phyloP scores from a whole-genome alignment of 2,113 vertebrate species.

The Laticauda laticaudata region DNA sequence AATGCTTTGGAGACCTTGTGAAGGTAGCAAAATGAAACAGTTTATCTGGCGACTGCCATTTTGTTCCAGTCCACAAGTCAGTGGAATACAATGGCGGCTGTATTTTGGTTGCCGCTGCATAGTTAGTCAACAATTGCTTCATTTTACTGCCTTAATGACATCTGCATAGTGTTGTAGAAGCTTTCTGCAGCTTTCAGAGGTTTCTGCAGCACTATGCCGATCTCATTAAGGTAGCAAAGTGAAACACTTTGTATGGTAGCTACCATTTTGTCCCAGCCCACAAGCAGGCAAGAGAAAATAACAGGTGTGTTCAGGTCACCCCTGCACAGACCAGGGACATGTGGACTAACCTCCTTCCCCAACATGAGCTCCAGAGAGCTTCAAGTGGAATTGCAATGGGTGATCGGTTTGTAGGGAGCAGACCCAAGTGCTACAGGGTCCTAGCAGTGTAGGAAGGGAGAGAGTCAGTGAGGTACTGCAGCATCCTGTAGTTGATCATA shows the following conservation, averaged over 20 bases:
- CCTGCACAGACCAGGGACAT: no score
- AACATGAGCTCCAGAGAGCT: not conserved
- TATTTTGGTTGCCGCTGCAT: not conserved
- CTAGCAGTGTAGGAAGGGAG: no score
- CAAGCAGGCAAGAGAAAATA: not conserved
- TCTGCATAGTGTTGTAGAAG: not conserved
- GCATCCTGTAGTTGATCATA: not conserved
- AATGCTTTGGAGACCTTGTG: not conserved
- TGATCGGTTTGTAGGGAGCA: not conserved
- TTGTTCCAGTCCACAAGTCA: not conserved
- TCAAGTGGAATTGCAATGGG: not conserved
- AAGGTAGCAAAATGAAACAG: not conserved
- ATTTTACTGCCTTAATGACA: not conserved
- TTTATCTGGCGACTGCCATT: not conserved
- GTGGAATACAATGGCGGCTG: not conserved
- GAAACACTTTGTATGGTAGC: not conserved
- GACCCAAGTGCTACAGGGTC: not conserved
- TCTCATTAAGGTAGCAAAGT: not conserved
- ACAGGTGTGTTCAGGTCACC: not conserved
- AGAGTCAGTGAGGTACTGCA: not conserved
- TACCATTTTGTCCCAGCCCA: not conserved
- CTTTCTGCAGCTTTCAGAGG: not conserved
- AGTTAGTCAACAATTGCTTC: not conserved
- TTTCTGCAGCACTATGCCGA: not conserved
- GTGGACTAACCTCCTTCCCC: not conserved